Evolutionary conservation across 2,888 invertebrate species (phyloP), one percentile per base, ranked within the genome.

Genomic region (Dryadula phaetusa): DNA sequence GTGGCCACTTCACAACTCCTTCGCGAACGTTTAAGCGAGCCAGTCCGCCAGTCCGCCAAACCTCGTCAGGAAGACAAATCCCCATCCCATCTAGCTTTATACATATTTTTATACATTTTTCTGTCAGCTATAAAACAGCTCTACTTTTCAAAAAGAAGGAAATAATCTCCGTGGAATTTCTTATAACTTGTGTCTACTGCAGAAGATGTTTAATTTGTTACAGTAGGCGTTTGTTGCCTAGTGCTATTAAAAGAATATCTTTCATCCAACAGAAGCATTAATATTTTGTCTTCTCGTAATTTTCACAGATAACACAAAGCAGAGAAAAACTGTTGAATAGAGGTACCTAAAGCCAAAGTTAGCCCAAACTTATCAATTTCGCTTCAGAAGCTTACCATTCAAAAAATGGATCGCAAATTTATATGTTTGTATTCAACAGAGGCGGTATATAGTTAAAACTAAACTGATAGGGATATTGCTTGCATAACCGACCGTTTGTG

Each of bases 1-100:
- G 53, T 56, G 40, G 63, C 63, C 64, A 67, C 70, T 70, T 64
- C 61, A 64, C 44, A 42, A 56, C 66, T 70, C 56, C 58, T 62
- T 66, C 54, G 58, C 34, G 18, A 37, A 61, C 61, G 64, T 56
- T 54, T 60, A 44, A 44, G 60, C 54, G 22, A 60, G 60, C 56
- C n/a, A n/a, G 22, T 56, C 40, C 40, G 22, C 60, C 56, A 67
- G 62, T 58, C 62, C 63, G 62, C 62, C 54, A 28, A 63, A 25
- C 56, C 47, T 20, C 62, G 32, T 20, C 62, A 54, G 56, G 40
- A 44, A 62, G 54, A 67, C 52, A 67, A 70, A 64, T 64, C 64
- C n/a, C 64, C 46, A 60, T 20, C 40, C 22, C 47, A 47, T 53
- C 28, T 64, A 47, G n/a, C 58, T 49, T 56, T 54, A 37, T 64